Conservation (phyloP, 2,888 invertebrate species). For the Torymus tubicola region DNA sequence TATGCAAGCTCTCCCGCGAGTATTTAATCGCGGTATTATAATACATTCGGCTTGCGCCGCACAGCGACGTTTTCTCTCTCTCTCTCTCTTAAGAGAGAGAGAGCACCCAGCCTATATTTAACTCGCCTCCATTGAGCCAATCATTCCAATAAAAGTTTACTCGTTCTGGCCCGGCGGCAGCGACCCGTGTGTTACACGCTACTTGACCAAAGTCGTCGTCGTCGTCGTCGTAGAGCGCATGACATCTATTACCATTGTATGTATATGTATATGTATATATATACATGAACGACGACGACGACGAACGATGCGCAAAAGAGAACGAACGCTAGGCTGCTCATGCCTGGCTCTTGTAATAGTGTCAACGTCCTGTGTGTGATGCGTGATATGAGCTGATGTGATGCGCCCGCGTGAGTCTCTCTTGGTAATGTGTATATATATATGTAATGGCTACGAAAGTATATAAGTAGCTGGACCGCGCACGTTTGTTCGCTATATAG, state of each 20-base stretch:
- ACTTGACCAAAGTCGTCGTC: constrained; percentile 27
- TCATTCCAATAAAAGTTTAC: constrained; percentile 55
- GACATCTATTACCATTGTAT: constrained; percentile 33
- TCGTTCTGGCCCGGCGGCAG: constrained; percentile 8
- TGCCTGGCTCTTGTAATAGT: constrained; percentile 19
- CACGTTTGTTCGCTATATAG: too few species aligned
- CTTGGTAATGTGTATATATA: too few species aligned
- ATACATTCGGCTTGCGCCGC: too few species aligned
- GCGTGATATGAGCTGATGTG: too few species aligned
- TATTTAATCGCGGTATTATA: too few species aligned
- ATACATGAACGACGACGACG: neutral
- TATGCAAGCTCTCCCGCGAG: too few species aligned
- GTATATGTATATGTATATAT: too few species aligned
- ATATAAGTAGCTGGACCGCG: too few species aligned
- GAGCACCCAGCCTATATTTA: constrained; percentile 37
- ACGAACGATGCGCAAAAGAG: neutral
- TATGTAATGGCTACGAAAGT: too few species aligned
- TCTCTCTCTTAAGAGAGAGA: neutral
- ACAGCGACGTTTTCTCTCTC: too few species aligned
- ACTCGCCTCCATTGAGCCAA: constrained; percentile 54
- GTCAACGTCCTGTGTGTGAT: constrained; percentile 39
- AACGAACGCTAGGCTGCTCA: too few species aligned
- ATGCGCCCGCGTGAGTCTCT: neutral
- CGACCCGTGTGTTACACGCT: constrained; percentile 31
- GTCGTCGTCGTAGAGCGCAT: neutral